These are phyloP conservation scores for Microcebus lehilahytsara DNA, from an alignment of 2,113 vertebrate genomes.

Conservation along the genomic window DNA sequence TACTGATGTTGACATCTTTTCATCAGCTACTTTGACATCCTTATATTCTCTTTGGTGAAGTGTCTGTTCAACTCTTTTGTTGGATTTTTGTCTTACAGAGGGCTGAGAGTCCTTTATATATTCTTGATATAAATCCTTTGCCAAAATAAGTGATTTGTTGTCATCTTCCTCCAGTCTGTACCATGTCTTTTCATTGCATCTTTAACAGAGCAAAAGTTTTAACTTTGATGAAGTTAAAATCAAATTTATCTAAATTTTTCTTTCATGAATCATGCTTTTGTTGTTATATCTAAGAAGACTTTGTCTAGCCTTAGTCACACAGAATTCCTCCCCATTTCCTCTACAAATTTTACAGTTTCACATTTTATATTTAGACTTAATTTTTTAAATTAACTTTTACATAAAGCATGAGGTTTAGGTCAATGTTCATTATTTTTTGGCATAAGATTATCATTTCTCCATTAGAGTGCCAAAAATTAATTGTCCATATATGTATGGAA, in stretches of 20 bases:
- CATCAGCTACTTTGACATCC: neutral
- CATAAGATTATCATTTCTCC: neutral
- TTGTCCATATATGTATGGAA: neutral
- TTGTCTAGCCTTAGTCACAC: neutral
- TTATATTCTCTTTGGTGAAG: neutral
- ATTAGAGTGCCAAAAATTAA: neutral
- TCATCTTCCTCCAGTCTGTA: neutral
- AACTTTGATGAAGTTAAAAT: neutral
- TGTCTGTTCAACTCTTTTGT: neutral
- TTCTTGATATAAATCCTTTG: neutral
- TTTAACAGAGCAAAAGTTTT: neutral
- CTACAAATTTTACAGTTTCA: neutral
- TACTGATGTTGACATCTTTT: neutral
- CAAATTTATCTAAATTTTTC: neutral
- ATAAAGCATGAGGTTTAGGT: neutral
- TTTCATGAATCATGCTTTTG: neutral
- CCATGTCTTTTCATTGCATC: neutral
- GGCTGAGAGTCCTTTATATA: neutral
- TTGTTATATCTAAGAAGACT: neutral
- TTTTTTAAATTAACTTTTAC: neutral
- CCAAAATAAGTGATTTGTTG: neutral
- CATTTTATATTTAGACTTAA: neutral
- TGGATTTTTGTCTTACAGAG: neutral
- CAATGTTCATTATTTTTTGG: neutral
- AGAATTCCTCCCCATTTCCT: neutral